These are phyloP conservation scores for Hexactinellida sp. DNA, from an alignment of 37 sponge, comb jelly and placozoan genomes.

Conservation along the genomic window DNA sequence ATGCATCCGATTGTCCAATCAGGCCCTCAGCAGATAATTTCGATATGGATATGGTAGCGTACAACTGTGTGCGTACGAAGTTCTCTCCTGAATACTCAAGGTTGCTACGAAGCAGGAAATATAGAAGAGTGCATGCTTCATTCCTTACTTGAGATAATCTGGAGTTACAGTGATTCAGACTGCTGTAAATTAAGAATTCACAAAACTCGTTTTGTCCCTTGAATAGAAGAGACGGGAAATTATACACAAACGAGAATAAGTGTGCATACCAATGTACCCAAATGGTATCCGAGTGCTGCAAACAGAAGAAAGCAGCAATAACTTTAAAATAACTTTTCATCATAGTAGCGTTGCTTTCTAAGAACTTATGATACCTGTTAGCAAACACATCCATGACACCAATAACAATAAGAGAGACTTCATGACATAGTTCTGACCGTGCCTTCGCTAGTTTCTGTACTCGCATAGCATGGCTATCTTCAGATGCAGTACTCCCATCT, in stretches of 20 bases:
- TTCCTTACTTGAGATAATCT: slow-evolving; percentile 35
- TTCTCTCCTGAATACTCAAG: slow-evolving; percentile 46
- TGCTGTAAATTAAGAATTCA: background rate
- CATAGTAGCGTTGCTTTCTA: background rate
- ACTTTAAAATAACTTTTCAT: background rate
- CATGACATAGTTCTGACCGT: slow-evolving; percentile 34
- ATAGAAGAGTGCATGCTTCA: slow-evolving; percentile 58
- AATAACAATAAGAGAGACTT: slow-evolving; percentile 56
- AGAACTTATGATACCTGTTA: background rate
- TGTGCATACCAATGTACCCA: slow-evolving; percentile 25
- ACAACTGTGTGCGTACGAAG: background rate
- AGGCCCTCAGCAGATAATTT: background rate
- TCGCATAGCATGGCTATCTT: background rate
- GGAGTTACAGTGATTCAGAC: slow-evolving; percentile 45
- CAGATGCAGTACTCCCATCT: background rate
- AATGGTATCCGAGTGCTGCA: slow-evolving; percentile 7
- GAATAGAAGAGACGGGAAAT: background rate
- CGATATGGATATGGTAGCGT: background rate
- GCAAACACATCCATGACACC: slow-evolving; percentile 51
- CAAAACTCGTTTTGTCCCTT: background rate
- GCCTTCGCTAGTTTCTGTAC: slow-evolving; percentile 16
- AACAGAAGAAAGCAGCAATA: background rate
- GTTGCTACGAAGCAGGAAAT: slow-evolving; percentile 60
- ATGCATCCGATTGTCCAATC: slow-evolving; percentile 31
- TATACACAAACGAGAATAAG: slow-evolving; percentile 17